Percentiles rank a stretch among this genome's conserved stretches.
Conservation (phyloP, 2,888 invertebrate genomes). For the Celastrina argiolus region DNA sequence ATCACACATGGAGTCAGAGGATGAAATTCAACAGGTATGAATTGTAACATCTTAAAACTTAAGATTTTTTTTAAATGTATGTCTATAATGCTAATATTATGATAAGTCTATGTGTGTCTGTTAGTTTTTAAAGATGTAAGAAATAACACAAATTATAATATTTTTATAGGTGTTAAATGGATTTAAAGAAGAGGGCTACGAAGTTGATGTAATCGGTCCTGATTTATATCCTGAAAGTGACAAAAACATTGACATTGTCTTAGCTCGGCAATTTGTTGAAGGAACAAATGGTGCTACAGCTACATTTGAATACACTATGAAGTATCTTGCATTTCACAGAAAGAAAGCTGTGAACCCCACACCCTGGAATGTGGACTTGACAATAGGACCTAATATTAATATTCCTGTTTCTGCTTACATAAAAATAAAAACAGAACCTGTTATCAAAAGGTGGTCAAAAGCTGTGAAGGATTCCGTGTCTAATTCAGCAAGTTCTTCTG, state of each 20-base stretch:
- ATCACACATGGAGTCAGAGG: constrained; percentile 38
- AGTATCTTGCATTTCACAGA: constrained; percentile 76
- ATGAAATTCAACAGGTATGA: constrained; percentile 31
- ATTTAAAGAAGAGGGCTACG: constrained; percentile 74
- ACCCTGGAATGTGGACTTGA: constrained; percentile 82
- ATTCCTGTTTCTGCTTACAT: constrained; percentile 80
- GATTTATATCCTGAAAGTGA: constrained; percentile 52
- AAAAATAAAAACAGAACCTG: constrained; percentile 67
- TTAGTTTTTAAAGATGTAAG: background rate
- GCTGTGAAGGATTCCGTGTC: constrained; percentile 60
- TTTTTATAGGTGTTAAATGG: constrained; percentile 65
- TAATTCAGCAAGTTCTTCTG: constrained; percentile 54
- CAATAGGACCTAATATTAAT: constrained; percentile 77
- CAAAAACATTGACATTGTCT: constrained; percentile 48
- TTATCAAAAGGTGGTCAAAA: constrained; percentile 56
- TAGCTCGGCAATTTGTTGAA: constrained; percentile 61
- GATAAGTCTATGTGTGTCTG: no score
- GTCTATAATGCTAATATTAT: no score
- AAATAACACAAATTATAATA: background rate
- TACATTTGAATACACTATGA: constrained; percentile 79
- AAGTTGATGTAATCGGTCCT: constrained; percentile 81
- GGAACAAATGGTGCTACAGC: constrained; percentile 64
- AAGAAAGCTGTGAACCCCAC: constrained; percentile 68
- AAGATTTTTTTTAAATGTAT: no score
- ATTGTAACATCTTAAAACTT: background rate